A percentile compares a stretch with the other conserved stretches of the same genome.
Evolutionary conservation across 2,113 vertebrate genomes (phyloP).

Genomic region (Haemorhous mexicanus): DNA sequence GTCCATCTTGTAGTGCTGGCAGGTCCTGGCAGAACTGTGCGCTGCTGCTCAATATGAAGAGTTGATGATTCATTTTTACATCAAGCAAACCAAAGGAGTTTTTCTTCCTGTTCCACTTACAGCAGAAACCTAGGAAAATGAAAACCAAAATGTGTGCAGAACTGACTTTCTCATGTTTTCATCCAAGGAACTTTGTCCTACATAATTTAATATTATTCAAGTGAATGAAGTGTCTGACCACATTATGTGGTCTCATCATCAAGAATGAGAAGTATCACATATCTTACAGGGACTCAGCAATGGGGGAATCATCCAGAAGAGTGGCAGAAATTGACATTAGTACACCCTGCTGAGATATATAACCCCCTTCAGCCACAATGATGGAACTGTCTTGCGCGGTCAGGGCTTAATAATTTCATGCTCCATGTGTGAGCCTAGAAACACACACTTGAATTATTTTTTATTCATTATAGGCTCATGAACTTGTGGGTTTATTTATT

Average conservation of each 20-base stretch:
- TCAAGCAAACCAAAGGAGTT: neutral
- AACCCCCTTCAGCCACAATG: neutral
- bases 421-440: neutral
- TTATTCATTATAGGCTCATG: neutral
- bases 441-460: neutral
- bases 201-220: neutral
- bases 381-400: rapidly evolving
- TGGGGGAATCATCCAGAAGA: neutral
- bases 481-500: neutral
- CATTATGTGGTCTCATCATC: neutral
- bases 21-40: neutral
- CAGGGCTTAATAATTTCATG: neutral
- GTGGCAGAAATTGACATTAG: neutral
- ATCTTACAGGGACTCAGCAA: neutral
- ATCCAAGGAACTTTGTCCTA: neutral
- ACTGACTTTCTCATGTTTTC: neutral
- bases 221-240: neutral
- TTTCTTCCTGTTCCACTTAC: neutral
- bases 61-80: neutral
- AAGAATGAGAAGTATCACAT: neutral
- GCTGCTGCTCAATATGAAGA: neutral
- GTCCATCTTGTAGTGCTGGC: neutral
- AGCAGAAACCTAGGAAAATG: neutral
- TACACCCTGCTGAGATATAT: neutral
- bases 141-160: neutral